A percentile compares a stretch with the other conserved stretches of the same genome.
Evolutionary conservation across 2,797 vertebrate species (phyloP).

Genomic region (Rhinogobio ventralis): DNA sequence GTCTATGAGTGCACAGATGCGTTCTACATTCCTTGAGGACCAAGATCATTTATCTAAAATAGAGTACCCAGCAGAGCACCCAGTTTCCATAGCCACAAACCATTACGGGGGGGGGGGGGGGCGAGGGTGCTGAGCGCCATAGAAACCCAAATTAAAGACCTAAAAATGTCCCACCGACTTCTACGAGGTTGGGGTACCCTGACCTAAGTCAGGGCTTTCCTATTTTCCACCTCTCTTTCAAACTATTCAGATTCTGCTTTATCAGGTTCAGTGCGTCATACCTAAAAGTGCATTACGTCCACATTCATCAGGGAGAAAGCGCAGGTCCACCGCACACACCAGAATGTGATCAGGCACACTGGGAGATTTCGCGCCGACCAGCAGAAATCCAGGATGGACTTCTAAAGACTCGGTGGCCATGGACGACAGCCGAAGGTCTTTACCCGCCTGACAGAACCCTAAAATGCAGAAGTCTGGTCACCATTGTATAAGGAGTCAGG

Average conservation of each 20-base stretch:
- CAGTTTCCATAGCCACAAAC: slow-evolving; percentile 63
- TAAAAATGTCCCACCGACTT: slow-evolving; percentile 31
- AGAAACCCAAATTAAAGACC: slow-evolving; percentile 53
- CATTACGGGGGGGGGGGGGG: neutral
- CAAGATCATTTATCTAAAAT: slow-evolving; percentile 22
- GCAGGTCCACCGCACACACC: slow-evolving; percentile 92
- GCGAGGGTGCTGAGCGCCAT: slow-evolving; percentile 1
- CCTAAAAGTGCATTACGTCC: slow-evolving; percentile 93
- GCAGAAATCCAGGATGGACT: slow-evolving; percentile 86
- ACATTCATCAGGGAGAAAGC: slow-evolving; percentile 93
- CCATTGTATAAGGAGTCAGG: neutral
- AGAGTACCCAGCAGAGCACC: slow-evolving; percentile 2
- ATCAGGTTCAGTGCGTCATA: slow-evolving; percentile 72
- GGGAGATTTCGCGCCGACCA: slow-evolving; percentile 91
- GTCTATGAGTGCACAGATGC: slow-evolving; percentile 11
- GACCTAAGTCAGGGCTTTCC: slow-evolving; percentile 47
- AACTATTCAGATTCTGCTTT: slow-evolving; percentile 10
- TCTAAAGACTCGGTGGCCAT: slow-evolving; percentile 87
- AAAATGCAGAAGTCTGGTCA: slow-evolving; percentile 5
- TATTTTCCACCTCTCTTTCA: neutral
- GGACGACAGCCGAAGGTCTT: slow-evolving; percentile 89
- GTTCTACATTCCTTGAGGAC: slow-evolving; percentile 31
- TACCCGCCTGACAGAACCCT: slow-evolving; percentile 96
- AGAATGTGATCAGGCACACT: slow-evolving; percentile 88
- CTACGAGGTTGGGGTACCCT: slow-evolving; percentile 50